A percentile compares a stretch with the other conserved stretches of the same genome.
Conservation (phyloP, 2,797 vertebrate species). For the Threskiornis aethiopicus region DNA sequence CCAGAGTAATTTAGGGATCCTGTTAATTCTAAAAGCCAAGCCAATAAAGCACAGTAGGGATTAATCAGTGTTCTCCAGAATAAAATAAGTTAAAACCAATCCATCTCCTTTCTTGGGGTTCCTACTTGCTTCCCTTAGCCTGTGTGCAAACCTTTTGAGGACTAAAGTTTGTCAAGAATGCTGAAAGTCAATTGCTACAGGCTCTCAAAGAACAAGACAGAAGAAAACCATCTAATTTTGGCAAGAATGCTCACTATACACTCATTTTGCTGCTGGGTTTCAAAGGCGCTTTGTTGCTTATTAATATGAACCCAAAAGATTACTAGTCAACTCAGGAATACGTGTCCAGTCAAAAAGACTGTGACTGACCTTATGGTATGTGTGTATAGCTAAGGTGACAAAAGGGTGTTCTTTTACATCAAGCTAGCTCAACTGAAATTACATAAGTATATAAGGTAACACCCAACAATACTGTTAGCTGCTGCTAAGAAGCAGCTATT, state of each 20-base stretch:
- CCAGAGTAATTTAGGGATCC: not conserved
- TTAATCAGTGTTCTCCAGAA: not conserved
- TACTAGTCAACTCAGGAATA: not conserved
- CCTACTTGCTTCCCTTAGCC: not conserved
- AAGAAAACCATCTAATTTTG: not conserved
- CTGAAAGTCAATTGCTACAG: not conserved
- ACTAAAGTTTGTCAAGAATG: not conserved
- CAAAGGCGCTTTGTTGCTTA: not conserved
- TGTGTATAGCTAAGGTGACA: constrained; percentile 29
- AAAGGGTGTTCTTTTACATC: constrained; percentile 46
- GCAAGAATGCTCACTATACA: not conserved
- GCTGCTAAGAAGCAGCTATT: not conserved
- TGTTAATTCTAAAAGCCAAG: not conserved
- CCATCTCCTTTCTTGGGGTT: not conserved
- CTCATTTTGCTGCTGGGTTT: not conserved
- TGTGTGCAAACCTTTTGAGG: not conserved
- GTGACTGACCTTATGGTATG: not conserved
- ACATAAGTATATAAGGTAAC: constrained; percentile 57
- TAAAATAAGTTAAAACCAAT: not conserved
- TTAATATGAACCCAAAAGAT: not conserved
- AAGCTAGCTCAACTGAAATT: constrained; percentile 48
- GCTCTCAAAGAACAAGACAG: not conserved
- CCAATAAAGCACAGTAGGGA: not conserved
- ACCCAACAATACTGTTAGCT: not conserved
- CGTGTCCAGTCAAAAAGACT: not conserved